Base-by-base conservation (phyloP, 2,113 vertebrate genomes). In the Amia ocellicauda region DNA sequence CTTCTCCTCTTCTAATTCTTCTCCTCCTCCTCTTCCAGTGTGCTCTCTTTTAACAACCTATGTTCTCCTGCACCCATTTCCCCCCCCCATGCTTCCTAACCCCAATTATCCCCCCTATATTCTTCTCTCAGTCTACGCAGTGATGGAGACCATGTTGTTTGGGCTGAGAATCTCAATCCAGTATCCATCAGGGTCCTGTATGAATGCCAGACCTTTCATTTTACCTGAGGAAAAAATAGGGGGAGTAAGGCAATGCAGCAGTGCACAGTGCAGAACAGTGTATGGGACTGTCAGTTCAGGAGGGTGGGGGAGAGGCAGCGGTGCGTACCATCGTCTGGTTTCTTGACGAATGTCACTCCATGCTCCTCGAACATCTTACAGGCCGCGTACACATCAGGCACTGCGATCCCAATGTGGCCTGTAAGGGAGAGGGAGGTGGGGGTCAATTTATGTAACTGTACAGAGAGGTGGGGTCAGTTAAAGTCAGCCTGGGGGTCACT, bases 101-200 rank as follows among this genome's bases (percentile, higher is more conserved):
- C n/a, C n/a, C n/a, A n/a, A n/a, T n/a, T n/a, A n/a, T n/a, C n/a
- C n/a, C n/a, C n/a, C n/a, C n/a, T n/a, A n/a, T n/a, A n/a, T n/a
- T n/a, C 7, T 36, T 27, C 42, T 42, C 13, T 31, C n/a, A 62
- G 42, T 71, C 74, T 86, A 88, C 10, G 83, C 91, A 70, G 87
- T 85, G 67, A 98, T 87, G 73, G 87, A 80, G 65, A 86, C 75
- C 90, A 98, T 94, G 57, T 80, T 88, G 77, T 98, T 94, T 16
- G 97, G 95, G 85, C 92, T 98, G 79, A 98, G 82, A 79, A 98
- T 98, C 85, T 98, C 95, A 73, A 98, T 98, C 95, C 95, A 98
- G 78, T 98, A 98, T 74, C 94, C 95, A 66, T 98, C 95, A n/a
- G 96, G 97, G 83, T 98, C 95, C 81, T 98, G 95, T 80, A 99